A percentile compares a stretch with the other conserved stretches of the same genome.
Conservation (phyloP, 2,113 vertebrate species). For the Cavia porcellus region DNA sequence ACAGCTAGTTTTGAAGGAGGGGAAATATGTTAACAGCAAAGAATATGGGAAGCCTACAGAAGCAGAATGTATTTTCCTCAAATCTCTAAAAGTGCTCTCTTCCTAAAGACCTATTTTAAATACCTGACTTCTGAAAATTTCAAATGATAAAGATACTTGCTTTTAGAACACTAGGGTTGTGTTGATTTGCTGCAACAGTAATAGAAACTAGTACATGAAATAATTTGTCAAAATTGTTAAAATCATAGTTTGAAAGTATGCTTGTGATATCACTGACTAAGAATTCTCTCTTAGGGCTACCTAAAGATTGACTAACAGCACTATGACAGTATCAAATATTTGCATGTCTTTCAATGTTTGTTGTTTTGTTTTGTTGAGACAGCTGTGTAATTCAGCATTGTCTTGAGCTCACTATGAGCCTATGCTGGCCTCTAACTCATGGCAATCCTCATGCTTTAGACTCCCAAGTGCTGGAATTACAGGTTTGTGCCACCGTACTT, state of each 20-base stretch:
- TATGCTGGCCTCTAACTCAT: not conserved
- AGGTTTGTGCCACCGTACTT: not conserved
- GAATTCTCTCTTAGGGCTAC: not conserved
- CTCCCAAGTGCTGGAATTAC: not conserved
- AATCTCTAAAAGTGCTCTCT: not conserved
- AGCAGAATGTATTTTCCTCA: not conserved
- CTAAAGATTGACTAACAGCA: not conserved
- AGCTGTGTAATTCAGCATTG: not conserved
- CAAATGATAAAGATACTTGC: not conserved
- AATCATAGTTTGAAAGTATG: not conserved
- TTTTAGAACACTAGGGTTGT: not conserved
- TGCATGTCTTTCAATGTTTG: slow-evolving; percentile 60
- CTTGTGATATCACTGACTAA: not conserved
- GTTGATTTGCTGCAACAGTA: not conserved
- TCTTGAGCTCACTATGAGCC: too few species aligned
- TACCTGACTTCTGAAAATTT: not conserved
- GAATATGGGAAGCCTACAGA: not conserved
- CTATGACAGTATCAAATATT: slow-evolving; percentile 83
- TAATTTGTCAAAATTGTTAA: not conserved
- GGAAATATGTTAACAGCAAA: not conserved
- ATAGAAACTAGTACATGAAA: not conserved
- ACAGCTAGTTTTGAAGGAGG: not conserved
- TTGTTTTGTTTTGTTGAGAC: not conserved
- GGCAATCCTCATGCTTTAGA: not conserved
- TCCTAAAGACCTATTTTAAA: too few species aligned